Conservation (phyloP, 1,140 invertebrate genomes). For the Oscheius sp. region DNA sequence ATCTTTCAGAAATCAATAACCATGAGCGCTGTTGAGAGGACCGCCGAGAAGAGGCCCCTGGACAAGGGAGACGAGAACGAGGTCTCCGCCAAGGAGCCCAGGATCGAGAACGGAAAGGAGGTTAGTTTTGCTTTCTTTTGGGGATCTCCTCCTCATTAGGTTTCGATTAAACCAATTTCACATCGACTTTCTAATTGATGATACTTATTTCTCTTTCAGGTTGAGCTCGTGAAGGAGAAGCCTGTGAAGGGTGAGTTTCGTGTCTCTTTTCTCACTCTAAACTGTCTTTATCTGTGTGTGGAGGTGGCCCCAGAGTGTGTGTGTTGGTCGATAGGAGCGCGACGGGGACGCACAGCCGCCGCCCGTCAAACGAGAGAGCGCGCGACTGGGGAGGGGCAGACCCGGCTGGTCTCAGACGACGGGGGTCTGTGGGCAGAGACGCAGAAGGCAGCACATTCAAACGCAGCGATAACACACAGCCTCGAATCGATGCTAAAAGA, state of each 20-base stretch:
- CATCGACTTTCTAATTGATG: too few species aligned
- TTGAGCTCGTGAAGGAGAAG: constrained; percentile 8
- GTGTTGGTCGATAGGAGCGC: constrained; percentile 12
- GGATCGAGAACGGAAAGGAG: constrained; percentile 33
- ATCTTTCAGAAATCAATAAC: neutral
- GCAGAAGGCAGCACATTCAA: neutral
- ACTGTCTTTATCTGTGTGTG: constrained; percentile 9
- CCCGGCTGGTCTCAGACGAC: constrained; percentile 19
- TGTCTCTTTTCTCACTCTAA: neutral
- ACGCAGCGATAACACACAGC: neutral
- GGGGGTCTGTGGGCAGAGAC: constrained; percentile 16
- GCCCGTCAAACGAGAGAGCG: neutral
- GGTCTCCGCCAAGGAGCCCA: constrained; percentile 24
- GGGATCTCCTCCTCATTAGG: neutral
- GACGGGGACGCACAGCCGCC: neutral
- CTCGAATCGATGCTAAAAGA: neutral
- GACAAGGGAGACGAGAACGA: constrained; percentile 35
- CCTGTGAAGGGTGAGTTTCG: constrained; percentile 15
- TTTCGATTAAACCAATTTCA: neutral
- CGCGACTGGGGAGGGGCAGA: constrained; percentile 5
- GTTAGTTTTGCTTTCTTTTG: too few species aligned
- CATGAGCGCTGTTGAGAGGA: constrained; percentile 33
- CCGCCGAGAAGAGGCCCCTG: constrained; percentile 20
- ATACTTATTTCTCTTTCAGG: constrained; percentile 14
- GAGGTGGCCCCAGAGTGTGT: constrained; percentile 2